Evolutionary conservation across 2,797 vertebrate species (phyloP), one percentile per base, ranked within the genome.

Genomic region (Microtus obscurus): DNA sequence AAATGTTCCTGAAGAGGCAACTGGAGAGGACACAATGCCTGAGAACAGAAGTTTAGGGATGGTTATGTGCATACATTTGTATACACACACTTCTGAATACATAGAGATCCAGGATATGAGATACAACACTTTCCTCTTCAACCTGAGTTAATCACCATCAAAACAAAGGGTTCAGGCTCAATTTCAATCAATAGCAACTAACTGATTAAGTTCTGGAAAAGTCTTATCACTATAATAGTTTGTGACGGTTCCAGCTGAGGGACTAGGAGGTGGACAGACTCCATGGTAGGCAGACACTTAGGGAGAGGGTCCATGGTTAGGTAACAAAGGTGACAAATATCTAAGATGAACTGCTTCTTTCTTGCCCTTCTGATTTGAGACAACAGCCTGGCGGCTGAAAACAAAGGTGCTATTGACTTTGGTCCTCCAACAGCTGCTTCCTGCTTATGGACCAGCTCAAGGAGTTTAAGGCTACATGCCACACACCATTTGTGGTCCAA

Each of bases 71-170:
- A 51, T 10, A 8, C 9, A 6, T 79, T 17, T 63, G 25, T 67
- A 12, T 40, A 7, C 12, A 7, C 11, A 48, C 0, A 7, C 4
- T 29, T 85, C 2, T 9, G 8, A 76, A 40, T 16, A 3, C 51
- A 63, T 19, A 37, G 16, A 9, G 6, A 86, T 16, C 9, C 6
- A 3, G 0, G 14, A 11, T 14, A 37, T 17, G 11, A 0, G 79
- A 31, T 69, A 2, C 4, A 1, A 6, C 1, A 27, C 19, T 29
- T 29, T 7, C 25, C 43, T 17, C 0, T 65, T 71, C 21, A 86
- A 53, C 94, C 48, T 31, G 11, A 83, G 23, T 29, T 61, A 29
- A 74, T 87, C 48, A 51, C 13, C 4, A 11, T 43, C 37, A 69
- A 48, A 95, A 51, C 34, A 79, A 93, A 82, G 25, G 1, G 7